These are phyloP conservation scores for Deroplatys truncata DNA, from an alignment of 2,888 invertebrate species.

Conservation along the genomic window DNA sequence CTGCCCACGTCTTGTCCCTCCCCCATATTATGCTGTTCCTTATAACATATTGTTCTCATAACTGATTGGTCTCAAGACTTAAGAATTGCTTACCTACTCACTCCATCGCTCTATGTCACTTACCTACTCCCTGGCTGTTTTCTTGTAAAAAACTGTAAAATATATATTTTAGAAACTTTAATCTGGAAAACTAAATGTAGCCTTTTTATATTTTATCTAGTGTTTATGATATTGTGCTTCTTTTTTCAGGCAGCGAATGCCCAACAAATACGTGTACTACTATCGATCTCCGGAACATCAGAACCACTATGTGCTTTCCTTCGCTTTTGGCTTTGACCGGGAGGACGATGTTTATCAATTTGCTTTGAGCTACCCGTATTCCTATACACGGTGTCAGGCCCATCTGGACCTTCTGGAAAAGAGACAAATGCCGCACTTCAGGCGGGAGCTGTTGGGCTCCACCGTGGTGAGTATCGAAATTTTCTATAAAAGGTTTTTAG, in stretches of 20 bases:
- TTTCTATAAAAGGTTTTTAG: not conserved
- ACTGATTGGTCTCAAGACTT: too few relatives aligned
- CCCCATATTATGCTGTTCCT: too few relatives aligned
- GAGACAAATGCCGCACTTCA: conserved; percentile 55
- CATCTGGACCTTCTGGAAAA: conserved; percentile 72
- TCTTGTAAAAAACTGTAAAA: too few relatives aligned
- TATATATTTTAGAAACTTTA: too few relatives aligned
- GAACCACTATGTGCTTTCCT: conserved; percentile 87
- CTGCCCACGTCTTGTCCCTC: too few relatives aligned
- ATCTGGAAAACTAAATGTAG: too few relatives aligned
- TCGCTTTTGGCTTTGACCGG: conserved; percentile 90
- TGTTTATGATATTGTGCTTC: not conserved
- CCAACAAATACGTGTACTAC: conserved; percentile 82
- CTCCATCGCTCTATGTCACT: too few relatives aligned
- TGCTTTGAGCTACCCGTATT: conserved; percentile 89
- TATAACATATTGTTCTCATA: too few relatives aligned
- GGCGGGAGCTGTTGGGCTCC: conserved; percentile 64
- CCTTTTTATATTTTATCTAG: too few relatives aligned
- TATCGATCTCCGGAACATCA: conserved; percentile 86
- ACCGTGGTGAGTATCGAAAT: conserved; percentile 43
- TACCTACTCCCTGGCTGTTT: too few relatives aligned
- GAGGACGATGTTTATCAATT: conserved; percentile 96
- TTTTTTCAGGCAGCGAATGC: conserved; percentile 65
- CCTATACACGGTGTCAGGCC: conserved; percentile 85
- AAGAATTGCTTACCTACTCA: too few relatives aligned